These are phyloP conservation scores for Tipula vernalis DNA, from an alignment of 2,888 invertebrate species.

Conservation along the genomic window DNA sequence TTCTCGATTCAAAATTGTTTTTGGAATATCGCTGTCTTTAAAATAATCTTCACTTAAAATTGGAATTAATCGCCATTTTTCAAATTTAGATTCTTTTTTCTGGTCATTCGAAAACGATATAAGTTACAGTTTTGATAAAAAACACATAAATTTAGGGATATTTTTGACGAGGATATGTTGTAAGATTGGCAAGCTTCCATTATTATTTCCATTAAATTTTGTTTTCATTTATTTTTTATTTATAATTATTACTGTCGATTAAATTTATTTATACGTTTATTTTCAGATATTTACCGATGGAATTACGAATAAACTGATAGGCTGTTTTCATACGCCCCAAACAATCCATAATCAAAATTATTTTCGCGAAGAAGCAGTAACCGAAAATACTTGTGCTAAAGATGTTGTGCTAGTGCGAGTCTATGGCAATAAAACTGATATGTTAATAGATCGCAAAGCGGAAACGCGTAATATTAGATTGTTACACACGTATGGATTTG, in stretches of 20 bases:
- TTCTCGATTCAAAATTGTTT: too few relatives aligned
- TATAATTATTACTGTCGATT: not conserved
- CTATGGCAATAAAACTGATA: conserved; percentile 87
- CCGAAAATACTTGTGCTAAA: conserved; percentile 18
- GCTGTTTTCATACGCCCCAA: conserved; percentile 44
- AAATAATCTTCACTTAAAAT: too few relatives aligned
- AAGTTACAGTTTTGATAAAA: too few relatives aligned
- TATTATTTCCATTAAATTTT: too few relatives aligned
- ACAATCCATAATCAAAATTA: conserved; percentile 11
- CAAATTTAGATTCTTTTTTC: too few relatives aligned
- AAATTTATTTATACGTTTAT: not conserved
- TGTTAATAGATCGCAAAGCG: conserved; percentile 76
- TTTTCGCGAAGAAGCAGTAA: conserved; percentile 12
- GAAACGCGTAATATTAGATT: conserved; percentile 55
- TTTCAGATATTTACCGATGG: conserved; percentile 83
- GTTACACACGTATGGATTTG: conserved; percentile 60
- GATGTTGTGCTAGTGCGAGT: conserved; percentile 76
- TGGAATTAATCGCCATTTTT: too few relatives aligned
- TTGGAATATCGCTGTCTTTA: too few relatives aligned
- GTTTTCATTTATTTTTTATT: too few relatives aligned
- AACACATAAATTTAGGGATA: too few relatives aligned
- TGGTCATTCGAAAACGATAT: too few relatives aligned
- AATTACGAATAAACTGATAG: conserved; percentile 83
- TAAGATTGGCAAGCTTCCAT: too few relatives aligned
- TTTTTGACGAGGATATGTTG: too few relatives aligned